Percentiles rank a stretch among this genome's conserved stretches.
These are phyloP conservation scores for Caerostris darwini DNA, from an alignment of 1,140 invertebrate genomes.

Conservation along the genomic window DNA sequence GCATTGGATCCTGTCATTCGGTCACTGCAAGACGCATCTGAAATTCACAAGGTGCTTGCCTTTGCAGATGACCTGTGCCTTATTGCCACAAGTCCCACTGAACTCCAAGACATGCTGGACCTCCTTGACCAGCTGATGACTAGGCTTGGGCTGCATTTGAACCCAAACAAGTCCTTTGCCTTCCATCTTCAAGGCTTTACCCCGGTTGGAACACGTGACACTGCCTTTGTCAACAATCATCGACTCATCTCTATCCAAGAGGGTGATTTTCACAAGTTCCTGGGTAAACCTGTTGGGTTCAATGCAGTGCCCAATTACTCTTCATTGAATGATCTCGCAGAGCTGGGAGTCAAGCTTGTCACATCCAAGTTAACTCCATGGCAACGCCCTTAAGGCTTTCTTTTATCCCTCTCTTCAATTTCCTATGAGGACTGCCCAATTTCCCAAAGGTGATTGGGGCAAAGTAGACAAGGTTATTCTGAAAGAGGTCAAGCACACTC, in stretches of 20 bases:
- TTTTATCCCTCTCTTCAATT: slow-evolving; percentile 15
- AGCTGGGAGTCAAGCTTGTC: neutral
- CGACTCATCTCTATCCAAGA: neutral
- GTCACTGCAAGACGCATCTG: neutral
- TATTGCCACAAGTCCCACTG: neutral
- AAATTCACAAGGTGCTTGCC: neutral
- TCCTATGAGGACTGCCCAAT: neutral
- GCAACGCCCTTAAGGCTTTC: slow-evolving; percentile 34
- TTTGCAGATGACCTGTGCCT: neutral
- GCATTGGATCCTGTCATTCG: neutral
- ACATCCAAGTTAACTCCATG: neutral
- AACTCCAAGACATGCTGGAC: neutral
- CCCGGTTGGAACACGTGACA: neutral
- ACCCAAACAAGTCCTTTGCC: neutral
- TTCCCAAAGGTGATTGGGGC: neutral
- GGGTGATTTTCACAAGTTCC: neutral
- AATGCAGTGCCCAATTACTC: no score
- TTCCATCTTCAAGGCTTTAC: neutral
- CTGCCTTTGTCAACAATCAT: neutral
- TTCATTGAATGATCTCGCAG: neutral
- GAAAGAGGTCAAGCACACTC: neutral
- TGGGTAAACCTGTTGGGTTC: slow-evolving; percentile 7
- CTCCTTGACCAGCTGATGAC: neutral
- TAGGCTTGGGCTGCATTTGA: neutral
- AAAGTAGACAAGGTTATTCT: neutral